These are phyloP conservation scores for Ateles fusciceps DNA, from an alignment of 2,797 vertebrate species.

Conservation along the genomic window DNA sequence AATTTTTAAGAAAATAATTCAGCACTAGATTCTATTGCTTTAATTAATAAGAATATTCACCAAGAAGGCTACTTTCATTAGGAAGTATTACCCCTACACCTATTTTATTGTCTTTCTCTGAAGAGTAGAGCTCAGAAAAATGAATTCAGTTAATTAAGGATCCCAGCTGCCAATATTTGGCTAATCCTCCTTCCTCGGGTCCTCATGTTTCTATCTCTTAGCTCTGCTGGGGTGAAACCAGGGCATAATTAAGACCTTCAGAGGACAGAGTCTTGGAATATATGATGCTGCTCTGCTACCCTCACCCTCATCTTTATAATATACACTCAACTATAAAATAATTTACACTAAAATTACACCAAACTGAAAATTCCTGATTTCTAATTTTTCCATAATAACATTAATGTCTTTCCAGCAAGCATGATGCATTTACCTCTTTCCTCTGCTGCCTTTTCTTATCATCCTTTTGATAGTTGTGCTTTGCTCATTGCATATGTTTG, in stretches of 20 bases:
- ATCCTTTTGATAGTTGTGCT: background rate
- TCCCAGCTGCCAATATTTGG: background rate
- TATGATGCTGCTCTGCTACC: background rate
- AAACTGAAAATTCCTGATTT: background rate
- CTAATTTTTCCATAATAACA: background rate
- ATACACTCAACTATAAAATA: background rate
- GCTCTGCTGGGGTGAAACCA: background rate
- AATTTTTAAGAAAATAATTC: background rate
- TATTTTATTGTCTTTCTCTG: slow-evolving; percentile 52
- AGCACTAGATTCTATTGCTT: background rate
- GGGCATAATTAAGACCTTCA: slow-evolving; percentile 8
- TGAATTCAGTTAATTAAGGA: slow-evolving; percentile 45
- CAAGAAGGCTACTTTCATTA: background rate
- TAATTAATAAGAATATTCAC: background rate
- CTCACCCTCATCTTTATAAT: background rate
- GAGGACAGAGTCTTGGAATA: background rate
- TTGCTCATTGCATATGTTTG: background rate
- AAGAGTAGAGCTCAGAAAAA: slow-evolving; percentile 16
- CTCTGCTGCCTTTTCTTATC: background rate
- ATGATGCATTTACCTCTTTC: background rate
- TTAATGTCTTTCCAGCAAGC: background rate
- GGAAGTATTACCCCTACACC: background rate
- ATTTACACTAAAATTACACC: background rate
- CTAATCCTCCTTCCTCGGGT: background rate
- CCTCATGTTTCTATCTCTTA: background rate